Evolutionary conservation across 2,113 vertebrate species (phyloP), one percentile per base, ranked within the genome.

Genomic region (Hydrochoerus hydrochaeris): DNA sequence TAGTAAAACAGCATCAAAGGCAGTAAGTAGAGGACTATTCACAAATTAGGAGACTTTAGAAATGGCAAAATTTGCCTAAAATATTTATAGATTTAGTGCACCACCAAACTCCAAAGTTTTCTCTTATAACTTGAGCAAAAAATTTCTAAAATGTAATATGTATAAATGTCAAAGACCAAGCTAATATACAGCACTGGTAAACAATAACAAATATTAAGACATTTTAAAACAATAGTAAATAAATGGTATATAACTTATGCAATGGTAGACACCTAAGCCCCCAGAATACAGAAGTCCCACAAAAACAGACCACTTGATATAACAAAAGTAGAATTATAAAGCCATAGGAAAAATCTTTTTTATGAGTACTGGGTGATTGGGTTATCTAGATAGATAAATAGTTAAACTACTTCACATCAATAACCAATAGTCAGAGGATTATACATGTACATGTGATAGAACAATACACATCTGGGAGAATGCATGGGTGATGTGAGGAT

Each of bases 161-260:
- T 32, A 12, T 35, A 90, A 92, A 89, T 52, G 9, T 5, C 67
- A 94, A 94, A 84, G 10, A 73, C 32, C 24, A 67, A 62, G 41
- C 92, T 92, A 94, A 73, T 62, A 32, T 20, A 92, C 46, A 26
- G 69, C 71, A 63, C 17, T 69, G 28, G 57, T 38, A 52, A 78
- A 82, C 30, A 91, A 63, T 19, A 65, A 96, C 14, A 73, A 38
- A 97, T 69, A 5, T 58, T 87, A 85, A 90, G 62, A 46, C 46
- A 86, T 78, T 86, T 71, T 54, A 86, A 78, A 77, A 26, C 32
- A 86, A 90, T 0, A 91, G 26, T 49, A 78, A 89, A 78, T 78
- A 87, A 75, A 80, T 32, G 46, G 44, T 6, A 26, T 52, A 69
- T 52, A 91, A 71, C 20, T 46, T 17, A 14, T 26, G 6, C 38